Conservation (phyloP, 1,140 invertebrate genomes). For the Pogonus chalceus region DNA sequence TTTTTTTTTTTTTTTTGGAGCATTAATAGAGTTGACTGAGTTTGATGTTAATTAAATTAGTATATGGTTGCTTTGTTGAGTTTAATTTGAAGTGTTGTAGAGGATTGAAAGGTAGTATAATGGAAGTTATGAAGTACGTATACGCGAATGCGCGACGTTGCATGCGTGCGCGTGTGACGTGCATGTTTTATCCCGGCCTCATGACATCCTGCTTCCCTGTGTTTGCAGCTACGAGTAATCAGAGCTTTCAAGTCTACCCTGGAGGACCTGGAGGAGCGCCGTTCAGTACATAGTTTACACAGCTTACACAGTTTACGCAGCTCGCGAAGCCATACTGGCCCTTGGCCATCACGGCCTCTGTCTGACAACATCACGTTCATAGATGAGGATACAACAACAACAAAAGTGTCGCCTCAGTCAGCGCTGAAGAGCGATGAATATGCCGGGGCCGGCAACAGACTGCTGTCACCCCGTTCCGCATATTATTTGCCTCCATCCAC, state of each 20-base stretch:
- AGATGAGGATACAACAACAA: conserved; percentile 70
- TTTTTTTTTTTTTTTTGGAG: no score
- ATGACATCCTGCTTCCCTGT: conserved; percentile 38
- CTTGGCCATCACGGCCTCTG: conserved; percentile 63
- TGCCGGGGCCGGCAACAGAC: conserved; percentile 25
- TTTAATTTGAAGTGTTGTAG: no score
- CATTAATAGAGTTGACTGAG: no score
- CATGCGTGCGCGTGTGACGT: conserved; percentile 17
- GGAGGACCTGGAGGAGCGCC: conserved; percentile 98
- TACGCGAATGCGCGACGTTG: background rate
- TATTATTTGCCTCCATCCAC: conserved; percentile 19
- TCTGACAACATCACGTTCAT: conserved; percentile 89
- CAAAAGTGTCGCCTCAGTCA: conserved; percentile 39
- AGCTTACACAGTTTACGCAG: conserved; percentile 89
- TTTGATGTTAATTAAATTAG: no score
- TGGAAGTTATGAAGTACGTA: no score
- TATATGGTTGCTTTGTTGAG: no score
- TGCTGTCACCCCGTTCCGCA: conserved; percentile 33
- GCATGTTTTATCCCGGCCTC: conserved; percentile 26
- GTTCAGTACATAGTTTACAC: conserved; percentile 94
- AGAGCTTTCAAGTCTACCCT: conserved; percentile 99
- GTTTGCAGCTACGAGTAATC: conserved; percentile 98
- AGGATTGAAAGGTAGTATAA: no score
- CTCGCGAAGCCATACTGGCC: conserved; percentile 69
- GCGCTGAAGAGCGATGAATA: conserved; percentile 40